Base-by-base conservation (phyloP, 2,888 invertebrate species). In the Caradrina clavipalpis region DNA sequence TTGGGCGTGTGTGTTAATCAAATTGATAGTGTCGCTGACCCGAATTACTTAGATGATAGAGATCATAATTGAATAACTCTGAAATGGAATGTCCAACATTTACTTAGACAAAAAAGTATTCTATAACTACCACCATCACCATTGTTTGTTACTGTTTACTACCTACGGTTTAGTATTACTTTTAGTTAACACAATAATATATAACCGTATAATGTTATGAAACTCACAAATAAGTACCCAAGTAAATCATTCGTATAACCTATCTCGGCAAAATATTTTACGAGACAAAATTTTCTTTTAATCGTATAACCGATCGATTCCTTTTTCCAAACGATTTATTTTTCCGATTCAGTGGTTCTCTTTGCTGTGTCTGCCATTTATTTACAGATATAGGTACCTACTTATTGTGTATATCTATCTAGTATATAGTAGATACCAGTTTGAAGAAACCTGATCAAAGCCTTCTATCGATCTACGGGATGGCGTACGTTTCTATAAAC, bases 401-500 rank as follows among this genome's bases (percentile, higher is more conserved):
- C 1, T 11, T 39, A 39, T 10, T 10, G 10, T 39, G 1, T 39
- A 39, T 11, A 39, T 8, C 0, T 39, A 39, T 39, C 13, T 13
- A 39, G 10, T 50, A 19, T 17, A 21, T 6, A 11, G 19, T 42
- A 26, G 21, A 39, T 62, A 78, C 26, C 26, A 21, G 65, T 54
- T 60, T 51, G 55, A 54, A 61, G 75, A 78, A 78, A 75, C 77
- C 75, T 55, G 71, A 79, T 79, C 70, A 35, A 63, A 60, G 62
- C 15, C 70, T 66, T 70, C 62, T 49, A 64, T 59, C 61, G 66
- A 55, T 70, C 67, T 63, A 6, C 17, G 21, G 53, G 51, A 53
- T 58, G 35, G 61, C 60, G 22, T 22, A 64, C 4, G 13, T 39
- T 39, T 13, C 39, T 13, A 39, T 39, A 39, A 39, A 1, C 13